phyloP scores from a whole-genome alignment of 2,888 invertebrate genomes.

The Folsomia candida region DNA sequence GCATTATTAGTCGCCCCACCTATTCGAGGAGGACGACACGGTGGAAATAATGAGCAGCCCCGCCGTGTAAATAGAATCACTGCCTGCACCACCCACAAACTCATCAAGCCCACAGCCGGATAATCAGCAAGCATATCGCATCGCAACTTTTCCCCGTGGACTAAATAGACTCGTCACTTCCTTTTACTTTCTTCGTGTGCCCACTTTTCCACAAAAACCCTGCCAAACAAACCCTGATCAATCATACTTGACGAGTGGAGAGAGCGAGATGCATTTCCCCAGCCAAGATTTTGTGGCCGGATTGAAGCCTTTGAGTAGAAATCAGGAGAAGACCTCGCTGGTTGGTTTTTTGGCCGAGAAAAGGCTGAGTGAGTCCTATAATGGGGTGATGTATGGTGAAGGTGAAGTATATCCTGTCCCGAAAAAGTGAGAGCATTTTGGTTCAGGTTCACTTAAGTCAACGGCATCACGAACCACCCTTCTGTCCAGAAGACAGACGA shows the following conservation, averaged over 20 bases:
- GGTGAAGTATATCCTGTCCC: conserved; percentile 11
- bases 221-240: conserved; percentile 1
- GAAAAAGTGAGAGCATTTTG: conserved; percentile 12
- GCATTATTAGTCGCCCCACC: too few species aligned
- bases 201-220: too few species aligned
- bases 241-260: conserved; percentile 16
- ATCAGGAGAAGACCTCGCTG: too few species aligned
- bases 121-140: too few species aligned
- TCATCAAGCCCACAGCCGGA: too few species aligned
- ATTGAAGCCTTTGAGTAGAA: conserved; percentile 1
- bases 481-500: conserved; percentile 8
- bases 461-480: conserved; percentile 20
- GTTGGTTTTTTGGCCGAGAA: background rate
- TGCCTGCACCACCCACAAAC: too few species aligned
- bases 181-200: too few species aligned
- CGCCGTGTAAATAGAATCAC: too few species aligned
- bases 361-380: background rate
- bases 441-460: conserved; percentile 21
- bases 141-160: too few species aligned
- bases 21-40: conserved; percentile 2
- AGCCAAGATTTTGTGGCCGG: background rate
- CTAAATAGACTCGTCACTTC: too few species aligned
- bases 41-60: conserved; percentile 11
- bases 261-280: conserved; percentile 5
- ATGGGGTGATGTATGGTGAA: conserved; percentile 7